These are phyloP conservation scores for Brachyhypopomus gauderio DNA, from an alignment of 2,113 vertebrate genomes.

Conservation along the genomic window DNA sequence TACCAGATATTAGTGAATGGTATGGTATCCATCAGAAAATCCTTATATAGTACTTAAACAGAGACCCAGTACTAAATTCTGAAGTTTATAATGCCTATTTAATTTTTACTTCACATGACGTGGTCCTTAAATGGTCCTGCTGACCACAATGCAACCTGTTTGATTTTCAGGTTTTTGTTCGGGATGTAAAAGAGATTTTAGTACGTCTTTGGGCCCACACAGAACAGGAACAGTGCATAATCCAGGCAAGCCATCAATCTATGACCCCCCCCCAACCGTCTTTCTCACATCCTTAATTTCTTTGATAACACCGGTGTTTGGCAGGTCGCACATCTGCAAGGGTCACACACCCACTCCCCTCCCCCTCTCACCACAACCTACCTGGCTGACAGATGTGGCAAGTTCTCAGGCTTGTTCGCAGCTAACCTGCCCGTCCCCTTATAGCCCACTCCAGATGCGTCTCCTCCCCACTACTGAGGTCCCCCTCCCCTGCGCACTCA, in stretches of 20 bases:
- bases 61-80: too few species aligned
- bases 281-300: not conserved
- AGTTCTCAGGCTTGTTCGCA: constrained; percentile 45
- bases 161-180: too few species aligned
- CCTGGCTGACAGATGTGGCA: constrained; percentile 44
- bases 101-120: too few species aligned
- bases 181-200: too few species aligned
- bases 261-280: not conserved
- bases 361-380: constrained; percentile 12
- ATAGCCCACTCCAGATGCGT: constrained; percentile 47
- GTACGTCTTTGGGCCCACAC: too few species aligned
- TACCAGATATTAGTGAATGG: too few species aligned
- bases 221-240: too few species aligned
- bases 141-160: too few species aligned
- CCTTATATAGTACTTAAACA: too few species aligned
- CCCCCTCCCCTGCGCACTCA: constrained; percentile 34
- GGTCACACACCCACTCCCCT: not conserved
- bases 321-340: not conserved
- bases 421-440: constrained; percentile 20
- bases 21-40: too few species aligned
- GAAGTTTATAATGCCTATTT: too few species aligned
- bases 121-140: too few species aligned
- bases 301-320: constrained; percentile 3
- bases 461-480: constrained; percentile 49
- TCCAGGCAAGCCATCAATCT: not conserved